Evolutionary conservation across 2,888 invertebrate genomes (phyloP), one percentile per base, ranked within the genome.

Genomic region (Sesia bembeciformis): DNA sequence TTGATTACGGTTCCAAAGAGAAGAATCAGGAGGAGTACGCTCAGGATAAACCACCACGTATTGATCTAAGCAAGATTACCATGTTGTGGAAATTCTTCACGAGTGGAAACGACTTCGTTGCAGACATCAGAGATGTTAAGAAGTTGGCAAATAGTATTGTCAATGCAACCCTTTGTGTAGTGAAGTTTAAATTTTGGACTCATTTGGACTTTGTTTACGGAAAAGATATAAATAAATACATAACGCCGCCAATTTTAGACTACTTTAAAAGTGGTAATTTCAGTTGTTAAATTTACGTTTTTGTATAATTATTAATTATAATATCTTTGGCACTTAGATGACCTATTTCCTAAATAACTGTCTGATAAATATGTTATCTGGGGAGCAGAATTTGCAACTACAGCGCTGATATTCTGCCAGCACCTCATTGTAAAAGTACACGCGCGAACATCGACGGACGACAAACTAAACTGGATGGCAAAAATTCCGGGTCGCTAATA

Each of bases 171-270:
- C 55, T 62, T n/a, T 74, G 75, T 49, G 57, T 67, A 3, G 54
- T 74, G 6, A 63, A 70, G 0, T 66, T 72, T 53, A 57, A 59
- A 23, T 62, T 59, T 0, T 72, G 72, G 51, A 68, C 62, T 5
- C 75, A 74, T 59, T 58, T 74, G 42, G 74, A 73, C 54, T 74
- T 67, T 52, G 38, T 74, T 7, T 72, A 64, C 50, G 71, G 74
- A 40, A 68, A 66, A 54, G 65, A 65, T 55, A 59, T 74, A 41
- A 58, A 59, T 0, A 72, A 63, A 42, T 63, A 2, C n/a, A 3
- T 42, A 3, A 42, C 42, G 1, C 42, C 42, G 23, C 23, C 23
- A 2, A 23, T 23, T 23, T 1, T 23, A 23, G 23, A 23, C 1
- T 23, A 23, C 23, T 23, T 23, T 23, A 23, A 1, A 23, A 23